phyloP scores from a whole-genome alignment of 2,113 vertebrate genomes.

The Rhombomys opimus region DNA sequence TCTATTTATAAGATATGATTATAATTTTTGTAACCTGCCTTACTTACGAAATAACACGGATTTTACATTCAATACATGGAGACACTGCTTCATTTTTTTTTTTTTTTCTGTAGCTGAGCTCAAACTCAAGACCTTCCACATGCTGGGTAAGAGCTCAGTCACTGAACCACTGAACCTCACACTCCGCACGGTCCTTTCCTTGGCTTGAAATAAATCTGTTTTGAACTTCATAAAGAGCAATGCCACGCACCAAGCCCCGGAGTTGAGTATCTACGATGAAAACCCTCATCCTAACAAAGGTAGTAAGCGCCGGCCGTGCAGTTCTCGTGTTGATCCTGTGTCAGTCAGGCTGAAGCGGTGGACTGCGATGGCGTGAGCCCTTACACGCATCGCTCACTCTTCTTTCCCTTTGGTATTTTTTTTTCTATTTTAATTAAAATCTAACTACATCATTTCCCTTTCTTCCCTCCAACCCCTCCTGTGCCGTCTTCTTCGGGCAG shows the following conservation, averaged over 20 bases:
- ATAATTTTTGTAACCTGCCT: background rate
- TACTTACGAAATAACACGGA: background rate
- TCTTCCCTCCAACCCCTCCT: background rate
- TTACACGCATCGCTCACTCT: background rate
- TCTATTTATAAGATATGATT: background rate
- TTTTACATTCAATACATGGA: background rate
- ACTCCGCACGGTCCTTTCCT: background rate
- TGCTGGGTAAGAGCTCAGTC: background rate
- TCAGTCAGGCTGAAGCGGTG: background rate
- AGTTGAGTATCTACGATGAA: background rate
- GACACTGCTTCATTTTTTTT: background rate
- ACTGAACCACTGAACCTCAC: background rate
- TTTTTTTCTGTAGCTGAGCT: background rate
- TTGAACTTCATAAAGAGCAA: background rate
- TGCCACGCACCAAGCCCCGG: background rate
- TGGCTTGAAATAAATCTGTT: background rate
- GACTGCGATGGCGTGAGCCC: background rate
- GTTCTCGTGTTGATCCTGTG: background rate
- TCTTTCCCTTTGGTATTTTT: background rate
- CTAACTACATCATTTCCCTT: background rate
- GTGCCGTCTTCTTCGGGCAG: background rate
- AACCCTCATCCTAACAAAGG: background rate
- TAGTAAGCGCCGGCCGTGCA: background rate
- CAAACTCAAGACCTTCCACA: background rate
- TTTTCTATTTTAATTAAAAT: background rate